These are phyloP conservation scores for Acrocera orbiculus DNA, from an alignment of 2,888 invertebrate species.

Conservation along the genomic window DNA sequence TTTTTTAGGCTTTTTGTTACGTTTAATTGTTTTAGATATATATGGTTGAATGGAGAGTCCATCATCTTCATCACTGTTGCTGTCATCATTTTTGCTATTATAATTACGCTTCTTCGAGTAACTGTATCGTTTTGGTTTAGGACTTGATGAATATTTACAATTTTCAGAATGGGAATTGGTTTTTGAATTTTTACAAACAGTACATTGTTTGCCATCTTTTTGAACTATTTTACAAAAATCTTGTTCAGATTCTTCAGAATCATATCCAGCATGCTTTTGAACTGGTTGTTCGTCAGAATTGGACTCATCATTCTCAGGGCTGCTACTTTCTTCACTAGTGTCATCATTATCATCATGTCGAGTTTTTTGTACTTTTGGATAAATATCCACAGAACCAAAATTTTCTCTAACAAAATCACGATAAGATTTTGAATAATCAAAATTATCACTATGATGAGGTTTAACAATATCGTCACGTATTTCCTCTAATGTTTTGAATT, in stretches of 20 bases:
- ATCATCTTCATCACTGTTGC: constrained; percentile 8
- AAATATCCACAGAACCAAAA: constrained; percentile 6
- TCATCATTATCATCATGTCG: constrained; percentile 1
- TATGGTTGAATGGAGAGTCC: constrained; percentile 3
- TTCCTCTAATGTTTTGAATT: too few relatives aligned
- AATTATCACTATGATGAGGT: constrained; percentile 2
- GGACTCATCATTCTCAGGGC: constrained; percentile 39
- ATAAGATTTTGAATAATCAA: constrained; percentile 8
- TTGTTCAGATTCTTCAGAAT: constrained; percentile 42
- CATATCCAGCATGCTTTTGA: too few relatives aligned
- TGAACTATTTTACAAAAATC: constrained; percentile 46
- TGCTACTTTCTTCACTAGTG: constrained; percentile 19
- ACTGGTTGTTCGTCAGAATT: constrained; percentile 43
- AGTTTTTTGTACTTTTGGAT: not conserved
- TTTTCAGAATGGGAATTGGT: constrained; percentile 61
- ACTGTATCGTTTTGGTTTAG: constrained; percentile 50
- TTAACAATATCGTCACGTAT: not conserved
- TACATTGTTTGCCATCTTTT: constrained; percentile 43
- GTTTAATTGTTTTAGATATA: not conserved
- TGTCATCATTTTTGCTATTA: constrained; percentile 34
- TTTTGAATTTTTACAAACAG: constrained; percentile 54
- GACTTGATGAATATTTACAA: constrained; percentile 59
- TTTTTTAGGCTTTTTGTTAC: not conserved
- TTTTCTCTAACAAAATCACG: constrained; percentile 9
- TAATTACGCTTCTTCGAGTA: constrained; percentile 47